These are phyloP conservation scores for Leptopilina clavipes DNA, from an alignment of 1,140 invertebrate genomes.

Conservation along the genomic window DNA sequence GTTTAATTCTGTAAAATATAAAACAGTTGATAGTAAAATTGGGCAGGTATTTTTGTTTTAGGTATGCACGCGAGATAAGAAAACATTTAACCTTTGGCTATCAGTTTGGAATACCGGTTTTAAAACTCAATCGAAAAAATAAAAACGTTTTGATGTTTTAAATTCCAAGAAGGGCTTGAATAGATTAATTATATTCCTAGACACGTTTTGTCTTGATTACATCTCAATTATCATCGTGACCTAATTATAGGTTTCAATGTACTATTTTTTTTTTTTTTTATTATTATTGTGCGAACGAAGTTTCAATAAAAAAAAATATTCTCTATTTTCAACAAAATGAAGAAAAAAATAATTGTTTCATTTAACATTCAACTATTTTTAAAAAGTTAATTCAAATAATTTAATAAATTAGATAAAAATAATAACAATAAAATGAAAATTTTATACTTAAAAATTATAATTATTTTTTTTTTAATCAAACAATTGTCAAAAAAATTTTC, in stretches of 20 bases:
- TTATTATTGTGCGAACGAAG: no score
- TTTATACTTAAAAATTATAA: no score
- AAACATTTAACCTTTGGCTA: conserved; percentile 13
- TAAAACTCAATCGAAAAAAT: neutral
- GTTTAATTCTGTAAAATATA: no score
- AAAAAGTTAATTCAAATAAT: no score
- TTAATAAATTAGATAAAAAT: no score
- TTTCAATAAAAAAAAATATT: no score
- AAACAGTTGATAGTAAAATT: neutral
- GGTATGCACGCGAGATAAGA: neutral
- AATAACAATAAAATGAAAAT: no score
- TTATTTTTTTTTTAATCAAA: no score
- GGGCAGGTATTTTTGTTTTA: conserved; percentile 2
- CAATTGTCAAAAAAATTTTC: no score
- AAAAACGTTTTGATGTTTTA: neutral
- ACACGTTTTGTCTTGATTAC: neutral
- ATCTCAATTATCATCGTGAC: neutral
- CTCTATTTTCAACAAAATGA: no score
- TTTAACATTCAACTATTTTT: no score
- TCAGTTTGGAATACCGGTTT: conserved; percentile 15
- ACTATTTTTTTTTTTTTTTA: neutral
- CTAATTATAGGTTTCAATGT: neutral
- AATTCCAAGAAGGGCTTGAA: conserved; percentile 7
- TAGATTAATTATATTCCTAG: conserved; percentile 24
- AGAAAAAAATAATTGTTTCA: no score